Conservation (phyloP, 2,888 invertebrate genomes). For the Amphipoea oculea region DNA sequence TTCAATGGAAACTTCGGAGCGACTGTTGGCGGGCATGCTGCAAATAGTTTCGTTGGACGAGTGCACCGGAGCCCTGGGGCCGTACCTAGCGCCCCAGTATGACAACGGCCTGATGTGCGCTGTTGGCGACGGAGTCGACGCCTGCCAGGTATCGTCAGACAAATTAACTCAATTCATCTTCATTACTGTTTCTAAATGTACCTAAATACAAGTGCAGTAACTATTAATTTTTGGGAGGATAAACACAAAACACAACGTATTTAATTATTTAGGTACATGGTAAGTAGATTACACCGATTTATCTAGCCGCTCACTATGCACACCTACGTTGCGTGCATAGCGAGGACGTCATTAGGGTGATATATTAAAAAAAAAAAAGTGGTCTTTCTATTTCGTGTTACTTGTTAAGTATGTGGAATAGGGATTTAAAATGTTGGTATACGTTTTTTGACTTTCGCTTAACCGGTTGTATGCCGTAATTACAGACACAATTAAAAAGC, state of each 20-base stretch:
- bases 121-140: conserved; percentile 81
- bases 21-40: conserved; percentile 76
- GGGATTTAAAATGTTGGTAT: too few relatives aligned
- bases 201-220: conserved; percentile 14
- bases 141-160: conserved; percentile 81
- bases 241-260: conserved; percentile 9
- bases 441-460: too few relatives aligned
- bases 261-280: conserved; percentile 1
- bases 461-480: too few relatives aligned
- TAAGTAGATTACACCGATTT: conserved; percentile 15
- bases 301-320: not conserved
- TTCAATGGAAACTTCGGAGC: conserved; percentile 72
- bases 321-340: conserved; percentile 6
- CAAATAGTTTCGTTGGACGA: conserved; percentile 81
- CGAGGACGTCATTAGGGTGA: conserved; percentile 7
- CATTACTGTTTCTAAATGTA: conserved; percentile 24
- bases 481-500: too few relatives aligned
- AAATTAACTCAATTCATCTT: conserved; percentile 37
- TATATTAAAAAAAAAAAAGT: too few relatives aligned
- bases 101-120: conserved; percentile 86
- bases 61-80: conserved; percentile 78
- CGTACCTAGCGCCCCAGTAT: conserved; percentile 77
- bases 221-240: conserved; percentile 9
- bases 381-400: too few relatives aligned
- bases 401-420: too few relatives aligned